Conservation (phyloP, 2,113 vertebrate genomes). For the Scalopus aquaticus region DNA sequence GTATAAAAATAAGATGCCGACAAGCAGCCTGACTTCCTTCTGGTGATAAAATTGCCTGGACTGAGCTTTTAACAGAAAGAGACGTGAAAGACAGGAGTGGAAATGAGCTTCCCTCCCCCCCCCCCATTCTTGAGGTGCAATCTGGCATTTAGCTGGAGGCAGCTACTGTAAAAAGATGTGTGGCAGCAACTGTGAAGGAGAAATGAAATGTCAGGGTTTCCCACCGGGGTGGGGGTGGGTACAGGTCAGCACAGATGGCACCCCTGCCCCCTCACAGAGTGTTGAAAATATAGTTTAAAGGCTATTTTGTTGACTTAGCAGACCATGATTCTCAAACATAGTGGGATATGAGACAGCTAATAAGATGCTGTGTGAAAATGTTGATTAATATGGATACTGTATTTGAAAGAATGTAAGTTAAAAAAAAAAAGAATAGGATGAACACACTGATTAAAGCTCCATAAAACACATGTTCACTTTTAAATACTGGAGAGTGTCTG, state of each 20-base stretch:
- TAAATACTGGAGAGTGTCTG: not conserved
- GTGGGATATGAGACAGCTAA: not conserved
- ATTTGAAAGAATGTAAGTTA: constrained; percentile 17
- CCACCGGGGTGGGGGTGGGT: fast-evolving
- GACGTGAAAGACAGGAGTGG: not conserved
- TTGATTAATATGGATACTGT: not conserved
- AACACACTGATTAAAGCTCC: not conserved
- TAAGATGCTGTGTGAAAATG: constrained; percentile 15
- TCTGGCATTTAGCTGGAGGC: constrained; percentile 38
- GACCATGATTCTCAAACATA: not conserved
- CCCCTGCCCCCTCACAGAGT: not conserved
- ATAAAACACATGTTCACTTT: constrained; percentile 25
- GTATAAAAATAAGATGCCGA: not conserved
- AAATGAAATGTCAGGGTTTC: constrained; percentile 56
- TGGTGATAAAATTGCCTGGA: not conserved
- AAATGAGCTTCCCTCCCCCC: not conserved
- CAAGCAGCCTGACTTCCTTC: not conserved
- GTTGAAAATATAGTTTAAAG: not conserved
- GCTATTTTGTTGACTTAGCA: not conserved
- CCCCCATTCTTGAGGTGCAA: not conserved
- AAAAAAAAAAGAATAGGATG: not conserved
- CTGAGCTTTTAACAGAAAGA: not conserved
- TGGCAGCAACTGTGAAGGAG: not conserved
- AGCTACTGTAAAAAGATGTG: constrained; percentile 32
- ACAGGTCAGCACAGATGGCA: not conserved